Evolutionary conservation across 2,888 invertebrate species (phyloP).

Genomic region (Pandemis corylana): DNA sequence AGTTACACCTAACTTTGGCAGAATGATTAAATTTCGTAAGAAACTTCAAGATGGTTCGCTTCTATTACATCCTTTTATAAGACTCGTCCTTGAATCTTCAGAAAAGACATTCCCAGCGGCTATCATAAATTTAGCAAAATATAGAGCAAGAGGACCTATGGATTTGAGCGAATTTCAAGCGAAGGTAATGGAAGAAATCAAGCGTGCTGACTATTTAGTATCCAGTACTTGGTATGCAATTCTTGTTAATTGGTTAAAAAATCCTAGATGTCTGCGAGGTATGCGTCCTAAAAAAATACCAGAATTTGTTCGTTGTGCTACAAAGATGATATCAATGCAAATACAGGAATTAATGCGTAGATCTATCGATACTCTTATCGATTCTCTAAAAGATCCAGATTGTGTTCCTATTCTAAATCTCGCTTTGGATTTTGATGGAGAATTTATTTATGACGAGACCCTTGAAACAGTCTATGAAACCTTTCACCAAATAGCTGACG

Average conservation of each 20-base stretch:
- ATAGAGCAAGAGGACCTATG: conserved; percentile 73
- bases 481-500: conserved; percentile 85
- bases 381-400: conserved; percentile 79
- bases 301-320: conserved; percentile 73
- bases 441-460: conserved; percentile 86
- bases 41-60: conserved; percentile 84
- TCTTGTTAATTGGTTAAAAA: conserved; percentile 78
- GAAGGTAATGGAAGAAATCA: conserved; percentile 71
- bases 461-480: conserved; percentile 81
- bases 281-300: conserved; percentile 70
- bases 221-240: conserved; percentile 77
- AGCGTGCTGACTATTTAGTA: conserved; percentile 73
- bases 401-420: conserved; percentile 87
- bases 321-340: conserved; percentile 82
- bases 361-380: conserved; percentile 87
- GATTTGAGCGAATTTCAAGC: conserved; percentile 65
- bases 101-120: conserved; percentile 79
- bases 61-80: conserved; percentile 86
- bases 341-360: conserved; percentile 88
- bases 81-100: conserved; percentile 84
- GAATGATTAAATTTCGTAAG: conserved; percentile 84
- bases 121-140: conserved; percentile 82
- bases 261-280: conserved; percentile 74
- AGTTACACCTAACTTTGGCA: conserved; percentile 84
- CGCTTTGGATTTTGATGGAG: conserved; percentile 81